Conservation (phyloP, 2,888 invertebrate genomes). For the Clitarchus hookeri region DNA sequence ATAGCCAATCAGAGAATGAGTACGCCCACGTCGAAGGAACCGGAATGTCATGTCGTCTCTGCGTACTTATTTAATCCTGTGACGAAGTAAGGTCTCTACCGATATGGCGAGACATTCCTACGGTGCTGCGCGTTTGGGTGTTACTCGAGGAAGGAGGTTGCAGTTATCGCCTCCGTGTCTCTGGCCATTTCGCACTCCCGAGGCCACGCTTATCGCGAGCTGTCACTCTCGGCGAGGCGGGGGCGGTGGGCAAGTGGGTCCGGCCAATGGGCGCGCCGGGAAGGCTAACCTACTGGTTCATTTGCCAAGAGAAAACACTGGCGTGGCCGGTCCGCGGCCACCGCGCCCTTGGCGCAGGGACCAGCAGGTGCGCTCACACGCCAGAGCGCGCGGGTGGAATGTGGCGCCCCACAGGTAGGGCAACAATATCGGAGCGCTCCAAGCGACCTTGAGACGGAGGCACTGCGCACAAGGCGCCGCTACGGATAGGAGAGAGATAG, state of each 20-base stretch:
- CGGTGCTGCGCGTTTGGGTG: too few relatives aligned
- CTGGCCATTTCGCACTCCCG: neutral
- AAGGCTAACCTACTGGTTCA: slow-evolving; percentile 9
- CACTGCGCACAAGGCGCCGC: neutral
- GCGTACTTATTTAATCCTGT: too few relatives aligned
- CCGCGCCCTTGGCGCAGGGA: neutral
- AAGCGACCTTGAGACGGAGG: neutral
- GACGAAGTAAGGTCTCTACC: too few relatives aligned
- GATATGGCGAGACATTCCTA: too few relatives aligned
- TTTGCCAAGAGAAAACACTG: neutral
- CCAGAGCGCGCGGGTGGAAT: neutral
- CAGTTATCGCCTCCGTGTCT: neutral
- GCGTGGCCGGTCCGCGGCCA: neutral
- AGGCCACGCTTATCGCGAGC: neutral
- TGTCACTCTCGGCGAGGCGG: neutral
- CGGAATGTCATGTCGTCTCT: too few relatives aligned
- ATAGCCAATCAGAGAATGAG: too few relatives aligned
- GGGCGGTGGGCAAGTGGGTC: neutral
- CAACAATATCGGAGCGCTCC: neutral
- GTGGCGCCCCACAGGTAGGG: neutral
- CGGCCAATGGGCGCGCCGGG: neutral
- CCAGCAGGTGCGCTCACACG: neutral
- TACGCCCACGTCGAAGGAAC: too few relatives aligned
- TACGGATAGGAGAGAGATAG: neutral
- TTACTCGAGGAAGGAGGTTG: too few relatives aligned